Conservation (phyloP, 1,140 invertebrate genomes). For the Drosophila murphyi region DNA sequence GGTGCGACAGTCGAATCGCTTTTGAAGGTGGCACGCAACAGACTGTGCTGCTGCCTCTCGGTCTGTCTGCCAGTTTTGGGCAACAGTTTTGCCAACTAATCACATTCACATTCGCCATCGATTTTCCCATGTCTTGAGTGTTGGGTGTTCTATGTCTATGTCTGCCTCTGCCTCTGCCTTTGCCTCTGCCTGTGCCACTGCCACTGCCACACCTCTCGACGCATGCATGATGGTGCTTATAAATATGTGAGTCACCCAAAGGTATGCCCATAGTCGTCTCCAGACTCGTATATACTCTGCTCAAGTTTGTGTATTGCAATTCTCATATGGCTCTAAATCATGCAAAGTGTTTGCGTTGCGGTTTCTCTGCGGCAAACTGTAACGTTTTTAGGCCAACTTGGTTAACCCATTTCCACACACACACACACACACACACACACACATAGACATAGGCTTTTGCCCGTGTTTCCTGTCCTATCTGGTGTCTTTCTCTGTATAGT, state of each 20-base stretch:
- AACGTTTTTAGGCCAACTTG: constrained; percentile 72
- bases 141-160: neutral
- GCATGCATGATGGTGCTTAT: constrained; percentile 41
- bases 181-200: neutral
- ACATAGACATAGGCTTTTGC: no score
- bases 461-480: constrained; percentile 12
- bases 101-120: constrained; percentile 65
- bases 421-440: neutral
- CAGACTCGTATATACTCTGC: constrained; percentile 1
- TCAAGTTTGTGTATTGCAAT: constrained; percentile 48
- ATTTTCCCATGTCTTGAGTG: constrained; percentile 50
- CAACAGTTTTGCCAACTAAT: constrained; percentile 57
- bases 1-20: constrained; percentile 12
- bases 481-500: constrained; percentile 33
- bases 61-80: neutral
- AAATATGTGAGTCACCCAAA: constrained; percentile 55
- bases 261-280: constrained; percentile 6
- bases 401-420: constrained; percentile 68
- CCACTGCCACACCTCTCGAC: neutral
- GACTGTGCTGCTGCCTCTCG: constrained; percentile 20
- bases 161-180: constrained; percentile 46
- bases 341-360: constrained; percentile 70
- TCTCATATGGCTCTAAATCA: constrained; percentile 70
- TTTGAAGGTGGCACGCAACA: constrained; percentile 47
- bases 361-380: constrained; percentile 75